These are phyloP conservation scores for human (Homo sapiens) DNA, from an alignment of 2,113 vertebrate genomes.

Conservation along the genomic window GRCh38 chr14:51680001-51680500, in stretches of 20 bases:
- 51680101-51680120: background rate
- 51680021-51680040: background rate
- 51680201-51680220: background rate
- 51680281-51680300: background rate
- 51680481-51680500: constrained; percentile 3
- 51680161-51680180: background rate
- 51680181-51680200: background rate
- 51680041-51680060: background rate
- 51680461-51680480: background rate
- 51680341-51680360: background rate
- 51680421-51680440: background rate
- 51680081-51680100: background rate
- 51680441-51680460: background rate
- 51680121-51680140: background rate
- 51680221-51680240: background rate
- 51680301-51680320: background rate
- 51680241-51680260: background rate
- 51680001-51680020: background rate
- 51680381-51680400: background rate
- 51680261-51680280: background rate
- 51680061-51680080: background rate
- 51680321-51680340: background rate
- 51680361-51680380: background rate
- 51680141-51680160: background rate
- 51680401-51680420: background rate